Evolutionary conservation across 2,888 invertebrate species (phyloP).

Genomic region (Andricus quercusramuli): DNA sequence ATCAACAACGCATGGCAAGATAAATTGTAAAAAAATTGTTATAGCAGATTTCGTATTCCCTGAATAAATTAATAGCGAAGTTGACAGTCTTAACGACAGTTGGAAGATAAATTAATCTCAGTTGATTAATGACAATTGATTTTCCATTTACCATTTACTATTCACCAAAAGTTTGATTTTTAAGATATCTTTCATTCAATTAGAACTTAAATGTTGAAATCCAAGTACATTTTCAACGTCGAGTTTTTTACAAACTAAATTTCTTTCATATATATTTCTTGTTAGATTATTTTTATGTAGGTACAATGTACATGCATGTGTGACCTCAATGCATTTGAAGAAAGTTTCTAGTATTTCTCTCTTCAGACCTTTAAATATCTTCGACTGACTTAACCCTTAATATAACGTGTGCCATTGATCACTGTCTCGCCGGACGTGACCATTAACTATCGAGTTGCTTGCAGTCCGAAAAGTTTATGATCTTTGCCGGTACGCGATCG

Average conservation of each 20-base stretch:
- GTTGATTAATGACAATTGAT: constrained; percentile 1
- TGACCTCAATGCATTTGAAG: constrained; percentile 29
- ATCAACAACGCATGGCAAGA: neutral
- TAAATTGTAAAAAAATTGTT: neutral
- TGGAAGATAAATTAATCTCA: neutral
- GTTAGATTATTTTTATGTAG: neutral
- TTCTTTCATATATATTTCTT: neutral
- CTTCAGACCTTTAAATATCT: constrained; percentile 48
- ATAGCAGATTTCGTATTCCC: neutral
- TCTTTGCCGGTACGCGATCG: constrained; percentile 39
- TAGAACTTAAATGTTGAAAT: neutral
- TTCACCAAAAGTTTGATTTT: neutral
- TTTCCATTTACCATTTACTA: neutral
- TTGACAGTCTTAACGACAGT: neutral
- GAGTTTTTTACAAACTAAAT: neutral
- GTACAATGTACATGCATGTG: neutral
- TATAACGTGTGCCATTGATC: constrained; percentile 51
- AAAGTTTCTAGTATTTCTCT: constrained; percentile 51
- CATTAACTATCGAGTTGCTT: constrained; percentile 51
- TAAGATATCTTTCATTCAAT: neutral
- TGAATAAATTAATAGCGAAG: neutral
- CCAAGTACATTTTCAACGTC: neutral
- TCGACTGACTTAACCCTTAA: constrained; percentile 44
- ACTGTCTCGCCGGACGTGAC: constrained; percentile 53
- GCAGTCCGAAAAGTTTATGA: constrained; percentile 48